These are phyloP conservation scores for Maniola hyperantus DNA, from an alignment of 2,888 invertebrate genomes.

Conservation along the genomic window DNA sequence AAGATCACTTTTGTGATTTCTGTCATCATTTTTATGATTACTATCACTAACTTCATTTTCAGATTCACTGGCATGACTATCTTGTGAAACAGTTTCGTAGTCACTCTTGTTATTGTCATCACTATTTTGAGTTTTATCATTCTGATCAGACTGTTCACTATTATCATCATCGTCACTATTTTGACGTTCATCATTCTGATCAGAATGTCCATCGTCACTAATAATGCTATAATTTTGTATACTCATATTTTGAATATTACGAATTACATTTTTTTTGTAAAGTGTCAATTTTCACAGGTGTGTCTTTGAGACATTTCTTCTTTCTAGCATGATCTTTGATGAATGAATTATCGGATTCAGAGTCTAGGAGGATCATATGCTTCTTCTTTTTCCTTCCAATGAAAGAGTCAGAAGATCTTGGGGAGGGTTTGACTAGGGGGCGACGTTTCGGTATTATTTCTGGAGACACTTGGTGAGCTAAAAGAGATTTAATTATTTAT, in stretches of 20 bases:
- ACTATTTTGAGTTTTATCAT: conserved; percentile 31
- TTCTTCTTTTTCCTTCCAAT: conserved; percentile 60
- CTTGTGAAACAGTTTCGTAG: conserved; percentile 14
- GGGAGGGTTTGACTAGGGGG: conserved; percentile 47
- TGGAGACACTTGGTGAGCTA: conserved; percentile 59
- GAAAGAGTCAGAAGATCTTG: conserved; percentile 51
- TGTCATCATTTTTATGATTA: conserved; percentile 22
- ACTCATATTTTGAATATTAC: conserved; percentile 40
- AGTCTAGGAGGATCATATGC: conserved; percentile 64
- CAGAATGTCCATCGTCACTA: conserved; percentile 38
- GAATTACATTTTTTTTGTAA: conserved; percentile 24
- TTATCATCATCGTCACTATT: background rate
- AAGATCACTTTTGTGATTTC: conserved; percentile 6
- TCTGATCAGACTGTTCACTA: conserved; percentile 30
- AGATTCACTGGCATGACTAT: background rate
- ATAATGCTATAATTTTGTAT: conserved; percentile 39
- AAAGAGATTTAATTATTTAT: background rate
- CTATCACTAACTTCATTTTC: conserved; percentile 23
- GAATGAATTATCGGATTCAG: conserved; percentile 73
- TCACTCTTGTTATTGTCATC: conserved; percentile 15
- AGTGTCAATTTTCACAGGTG: conserved; percentile 59
- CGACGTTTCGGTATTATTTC: conserved; percentile 63
- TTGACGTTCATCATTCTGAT: conserved; percentile 23
- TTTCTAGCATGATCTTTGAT: conserved; percentile 62
- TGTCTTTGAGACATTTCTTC: conserved; percentile 68